Percentiles rank a stretch among this genome's conserved stretches.
These are phyloP conservation scores for Drosophila virilis DNA, from an alignment of 1,140 invertebrate genomes.

Conservation along the genomic window DNA sequence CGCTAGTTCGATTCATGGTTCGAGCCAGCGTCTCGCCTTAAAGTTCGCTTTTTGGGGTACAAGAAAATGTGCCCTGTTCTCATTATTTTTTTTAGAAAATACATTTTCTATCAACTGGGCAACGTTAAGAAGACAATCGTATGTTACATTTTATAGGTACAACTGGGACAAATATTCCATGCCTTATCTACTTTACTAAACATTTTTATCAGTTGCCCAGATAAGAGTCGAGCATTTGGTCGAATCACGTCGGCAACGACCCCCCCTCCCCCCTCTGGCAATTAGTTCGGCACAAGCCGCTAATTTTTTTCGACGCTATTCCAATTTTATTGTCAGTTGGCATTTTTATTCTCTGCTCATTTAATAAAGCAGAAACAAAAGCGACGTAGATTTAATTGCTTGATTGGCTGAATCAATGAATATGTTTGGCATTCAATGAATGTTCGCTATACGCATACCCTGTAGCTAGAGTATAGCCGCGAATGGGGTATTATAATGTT, in stretches of 20 bases:
- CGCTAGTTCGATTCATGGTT: no score
- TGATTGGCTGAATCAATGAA: conserved; percentile 24
- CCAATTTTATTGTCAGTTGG: background rate
- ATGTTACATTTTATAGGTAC: background rate
- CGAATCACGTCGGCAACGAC: background rate
- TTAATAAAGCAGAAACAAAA: background rate
- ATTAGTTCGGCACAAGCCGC: background rate
- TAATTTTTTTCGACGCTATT: background rate
- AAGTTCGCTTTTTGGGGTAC: no score
- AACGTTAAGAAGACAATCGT: background rate
- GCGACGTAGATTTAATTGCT: conserved; percentile 8
- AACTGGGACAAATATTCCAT: background rate
- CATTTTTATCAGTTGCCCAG: conserved; percentile 3
- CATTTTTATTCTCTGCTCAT: background rate
- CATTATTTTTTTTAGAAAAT: no score
- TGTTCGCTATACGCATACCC: conserved; percentile 9
- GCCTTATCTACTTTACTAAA: background rate
- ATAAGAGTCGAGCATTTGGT: background rate
- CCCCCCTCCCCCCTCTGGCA: background rate
- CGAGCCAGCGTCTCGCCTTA: no score
- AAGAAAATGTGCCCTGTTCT: no score
- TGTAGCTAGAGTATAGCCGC: background rate
- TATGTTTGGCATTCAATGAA: conserved; percentile 12
- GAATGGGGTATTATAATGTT: background rate
- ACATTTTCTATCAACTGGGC: no score